Evolutionary conservation across 2,113 vertebrate genomes (phyloP), one percentile per base, ranked within the genome.

Genomic region (Danio rerio): DNA sequence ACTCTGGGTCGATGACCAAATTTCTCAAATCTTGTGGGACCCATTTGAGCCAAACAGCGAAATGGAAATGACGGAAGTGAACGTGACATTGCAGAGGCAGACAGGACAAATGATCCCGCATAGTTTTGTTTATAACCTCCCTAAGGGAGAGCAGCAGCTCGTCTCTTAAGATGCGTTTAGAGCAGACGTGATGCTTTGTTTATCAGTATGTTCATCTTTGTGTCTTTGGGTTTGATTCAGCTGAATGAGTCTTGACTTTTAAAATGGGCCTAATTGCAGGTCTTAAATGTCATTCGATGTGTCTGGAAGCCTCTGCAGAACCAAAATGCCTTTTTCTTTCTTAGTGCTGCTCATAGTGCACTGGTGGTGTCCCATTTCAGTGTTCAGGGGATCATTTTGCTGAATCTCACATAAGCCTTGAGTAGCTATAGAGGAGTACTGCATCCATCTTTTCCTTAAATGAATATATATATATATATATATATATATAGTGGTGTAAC

Each of bases 1-100:
- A 47, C 9, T 68, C 16, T 47, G 65, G 4, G 9, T 68, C 16
- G n/a, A 11, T 45, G 49, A 81, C 65, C 68, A 74, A 16, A 56
- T 78, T 84, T 86, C 81, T 81, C 45, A 21, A 81, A 88, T 5
- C 13, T 5, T 42, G 8, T 42, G 13, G 18, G 20, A 81, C 20
- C 55, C 59, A 58, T 62, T 11, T 2, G 20, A 72, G 70, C 20
- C 43, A 49, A 12, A n/a, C 59, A 31, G 63, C 2, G 8, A 18
- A 66, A 66, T 45, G 7, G n/a, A 52, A 71, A 72, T 72, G 69
- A 53, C 69, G 40, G 15, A 40, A 72, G 49, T 40, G 16, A 47
- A 68, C 7, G 18, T 6, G 71, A 56, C 9, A 9, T 42, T 11
- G 18, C 20, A 73, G 7, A 53, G 13, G 20, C 69, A 72, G 12